Evolutionary conservation across 2,113 vertebrate species (phyloP), one percentile per base, ranked within the genome.

Genomic region (Polypterus senegalus): DNA sequence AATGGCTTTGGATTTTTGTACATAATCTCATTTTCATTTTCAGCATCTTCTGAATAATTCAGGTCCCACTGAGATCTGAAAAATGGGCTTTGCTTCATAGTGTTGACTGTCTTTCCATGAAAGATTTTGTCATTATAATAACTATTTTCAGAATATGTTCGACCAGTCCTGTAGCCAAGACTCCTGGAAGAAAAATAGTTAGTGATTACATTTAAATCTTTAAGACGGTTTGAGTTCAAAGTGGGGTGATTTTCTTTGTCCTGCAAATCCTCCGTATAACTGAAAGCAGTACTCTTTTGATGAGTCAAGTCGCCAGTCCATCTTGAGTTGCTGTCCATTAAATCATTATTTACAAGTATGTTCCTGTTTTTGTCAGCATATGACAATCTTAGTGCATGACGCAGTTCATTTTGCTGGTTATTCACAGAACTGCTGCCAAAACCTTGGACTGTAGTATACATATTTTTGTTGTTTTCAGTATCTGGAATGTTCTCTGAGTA

Each of bases 91-190:
- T 52, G 68, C 44, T 66, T 63, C 1, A 58, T 8, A 0, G 52
- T 48, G 47, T 45, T 47, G 45, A 64, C 61, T 60, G 56, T 46
- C 55, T 4, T 7, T 59, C 10, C 65, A 48, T n/a, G 65, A 62
- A 9, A 61, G 27, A 27, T 57, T 45, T 58, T 62, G 62, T 54
- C 54, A 49, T 52, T 46, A 4, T 59, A 51, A 61, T 67, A 81
- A 3, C 76, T 65, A 9, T 66, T 61, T 67, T 87, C 86, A 49
- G 88, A 88, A 67, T 83, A 82, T 64, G 77, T 77, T 62, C 80
- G 80, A 59, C 77, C 82, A 4, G 67, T 70, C 27, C 57, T 47
- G 9, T 49, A 3, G 3, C n/a, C 59, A 68, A 47, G 27, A 27
- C 27, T 27, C 27, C 27, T 27, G 27, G 27, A 27, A 27, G 27